Percentiles rank a stretch among this genome's conserved stretches.
Conservation (phyloP, 2,888 invertebrate species). For the Eristalis pertinax region DNA sequence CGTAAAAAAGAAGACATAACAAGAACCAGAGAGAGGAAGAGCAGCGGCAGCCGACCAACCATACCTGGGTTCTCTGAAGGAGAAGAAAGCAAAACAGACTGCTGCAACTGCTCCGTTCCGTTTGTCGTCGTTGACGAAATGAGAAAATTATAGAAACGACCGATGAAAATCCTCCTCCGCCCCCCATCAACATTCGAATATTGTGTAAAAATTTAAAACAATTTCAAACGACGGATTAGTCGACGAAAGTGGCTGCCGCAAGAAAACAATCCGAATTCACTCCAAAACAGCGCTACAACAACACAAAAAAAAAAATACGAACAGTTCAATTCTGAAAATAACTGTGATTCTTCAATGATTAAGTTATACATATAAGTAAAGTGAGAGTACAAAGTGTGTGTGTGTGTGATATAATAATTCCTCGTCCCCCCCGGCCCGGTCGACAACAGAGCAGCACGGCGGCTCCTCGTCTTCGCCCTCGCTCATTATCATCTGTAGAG, state of each 20-base stretch:
- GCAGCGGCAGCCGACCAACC: slow-evolving; percentile 16
- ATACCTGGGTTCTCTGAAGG: slow-evolving; percentile 61
- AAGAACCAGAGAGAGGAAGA: too few relatives aligned
- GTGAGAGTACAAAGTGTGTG: slow-evolving; percentile 68
- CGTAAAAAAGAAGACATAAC: too few relatives aligned
- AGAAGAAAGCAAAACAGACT: slow-evolving; percentile 67
- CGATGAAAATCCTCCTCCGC: slow-evolving; percentile 23
- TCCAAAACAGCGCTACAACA: too few relatives aligned
- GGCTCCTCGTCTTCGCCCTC: neutral
- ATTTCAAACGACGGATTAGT: neutral
- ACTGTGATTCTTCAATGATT: slow-evolving; percentile 66
- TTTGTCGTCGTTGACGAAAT: slow-evolving; percentile 61
- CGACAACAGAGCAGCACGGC: neutral
- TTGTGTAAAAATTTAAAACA: slow-evolving; percentile 27
- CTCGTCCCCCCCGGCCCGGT: neutral
- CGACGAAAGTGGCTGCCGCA: neutral
- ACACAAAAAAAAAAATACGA: neutral
- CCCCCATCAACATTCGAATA: too few relatives aligned
- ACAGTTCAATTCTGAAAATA: slow-evolving; percentile 37
- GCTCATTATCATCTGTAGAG: slow-evolving; percentile 49
- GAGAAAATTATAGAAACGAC: slow-evolving; percentile 30
- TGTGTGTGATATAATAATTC: slow-evolving; percentile 70
- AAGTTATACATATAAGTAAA: slow-evolving; percentile 59
- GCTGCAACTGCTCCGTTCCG: slow-evolving; percentile 69
- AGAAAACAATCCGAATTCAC: neutral